Base-by-base conservation (phyloP, 2,113 vertebrate species). In the Fregata magnificens region DNA sequence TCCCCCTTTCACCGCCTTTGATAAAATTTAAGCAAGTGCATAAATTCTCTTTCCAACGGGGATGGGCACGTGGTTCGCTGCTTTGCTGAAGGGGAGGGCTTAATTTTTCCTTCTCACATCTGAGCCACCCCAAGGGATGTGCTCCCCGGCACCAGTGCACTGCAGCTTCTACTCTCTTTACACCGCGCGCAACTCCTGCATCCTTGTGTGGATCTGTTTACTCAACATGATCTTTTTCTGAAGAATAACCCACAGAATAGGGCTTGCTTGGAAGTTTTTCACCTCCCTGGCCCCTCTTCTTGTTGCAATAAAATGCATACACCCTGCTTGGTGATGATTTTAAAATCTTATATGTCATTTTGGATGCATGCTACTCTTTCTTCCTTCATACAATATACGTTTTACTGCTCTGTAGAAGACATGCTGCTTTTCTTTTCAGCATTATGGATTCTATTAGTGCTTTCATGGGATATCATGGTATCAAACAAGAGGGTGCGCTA, bases 31-130 rank as follows among this genome's bases (percentile, higher is more conserved):
- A 66, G 71, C 25, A 72, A 73, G 21, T 1, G 10, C 28, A 42
- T 28, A 31, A 80, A 62, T 9, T 49, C 13, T 42, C 24, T 58
- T 71, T 45, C 42, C 86, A 80, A 0, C 1, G 3, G 32, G 38
- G 31, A 59, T 13, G 38, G 25, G 15, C 47, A 52, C 0, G 0
- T 32, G 17, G 45, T 20, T 84, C 50, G 55, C 34, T 1, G 3
- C 29, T 81, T 77, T 31, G 70, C 47, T 90, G 21, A 66, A 92
- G 21, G 6, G 16, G 7, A 17, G 17, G 15, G 4, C 32, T 73
- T 73, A 25, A 31, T 65, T 83, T 87, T 81, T 31, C 61, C 34
- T 70, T 74, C 47, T 62, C 52, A 32, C 38, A 85, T 24, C 70
- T 58, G 45, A 86, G 70, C 3, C 32, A 38, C 20, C 7, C 21